Evolutionary conservation across 2,797 vertebrate genomes (phyloP).

Genomic region (Myotis daubentonii): DNA sequence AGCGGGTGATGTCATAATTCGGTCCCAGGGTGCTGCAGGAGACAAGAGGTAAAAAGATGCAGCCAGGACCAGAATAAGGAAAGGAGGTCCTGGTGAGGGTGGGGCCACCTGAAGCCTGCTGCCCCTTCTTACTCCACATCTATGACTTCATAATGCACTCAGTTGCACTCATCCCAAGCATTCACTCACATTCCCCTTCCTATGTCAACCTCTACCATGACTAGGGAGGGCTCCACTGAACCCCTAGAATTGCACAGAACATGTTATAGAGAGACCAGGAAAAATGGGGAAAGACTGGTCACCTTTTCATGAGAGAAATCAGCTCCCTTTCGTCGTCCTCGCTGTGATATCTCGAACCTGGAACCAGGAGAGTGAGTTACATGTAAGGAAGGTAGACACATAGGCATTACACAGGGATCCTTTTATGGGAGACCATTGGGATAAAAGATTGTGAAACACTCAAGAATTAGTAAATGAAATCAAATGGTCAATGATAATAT

Average conservation of each 20-base stretch:
- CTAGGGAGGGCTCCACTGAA: not conserved
- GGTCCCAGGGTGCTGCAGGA: not conserved
- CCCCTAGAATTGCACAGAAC: not conserved
- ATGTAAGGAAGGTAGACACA: not conserved
- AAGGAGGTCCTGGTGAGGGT: not conserved
- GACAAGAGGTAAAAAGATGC: not conserved
- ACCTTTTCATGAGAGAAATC: slow-evolving; percentile 3
- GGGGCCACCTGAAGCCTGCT: too few species aligned
- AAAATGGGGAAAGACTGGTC: not conserved
- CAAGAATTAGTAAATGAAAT: not conserved
- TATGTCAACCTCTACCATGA: too few species aligned
- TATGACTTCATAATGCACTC: not conserved
- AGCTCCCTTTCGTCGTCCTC: not conserved
- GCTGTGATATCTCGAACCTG: not conserved
- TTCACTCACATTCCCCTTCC: too few species aligned
- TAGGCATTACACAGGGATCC: too few species aligned
- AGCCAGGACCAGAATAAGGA: not conserved
- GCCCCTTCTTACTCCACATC: too few species aligned
- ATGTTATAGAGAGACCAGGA: not conserved
- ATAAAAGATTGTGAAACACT: not conserved
- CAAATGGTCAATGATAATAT: not conserved
- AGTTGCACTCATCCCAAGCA: too few species aligned
- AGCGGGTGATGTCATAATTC: not conserved
- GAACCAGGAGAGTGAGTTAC: not conserved
- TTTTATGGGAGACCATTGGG: not conserved